Base-by-base conservation (phyloP, 2,797 vertebrate species). In the Paratrypauchen microcephalus region DNA sequence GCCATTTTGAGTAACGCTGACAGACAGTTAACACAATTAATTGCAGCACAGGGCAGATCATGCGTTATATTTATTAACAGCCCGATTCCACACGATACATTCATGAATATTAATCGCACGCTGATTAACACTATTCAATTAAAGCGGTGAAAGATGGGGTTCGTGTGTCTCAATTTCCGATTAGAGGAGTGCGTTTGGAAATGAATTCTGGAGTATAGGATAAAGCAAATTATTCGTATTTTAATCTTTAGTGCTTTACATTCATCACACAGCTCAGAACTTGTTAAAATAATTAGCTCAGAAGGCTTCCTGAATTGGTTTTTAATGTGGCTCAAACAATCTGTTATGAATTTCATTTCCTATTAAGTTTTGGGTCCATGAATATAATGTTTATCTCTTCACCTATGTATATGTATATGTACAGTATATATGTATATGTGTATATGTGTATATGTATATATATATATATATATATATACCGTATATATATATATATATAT, bases 1-100 rank as follows among this genome's bases (percentile, higher is more conserved):
- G 79, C 74, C 81, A 80, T 86, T 85, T 87, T 83, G 66, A 78
- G 73, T 76, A 72, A 81, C 66, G 73, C 83, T 79, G 80, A 81
- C 78, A 84, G 82, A 75, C 78, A 26, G 75, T 82, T 80, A 74
- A 74, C 70, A 79, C 72, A 83, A 79, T 84, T 84, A 82, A 63
- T 50, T 69, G 77, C 77, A 67, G 71, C 68, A 68, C 32, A 13
- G 48, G 73, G 78, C 81, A 74, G 71, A 82, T 82, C 74, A 70
- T 70, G 52, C 48, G 52, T 30, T 85, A 73, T 21, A 74, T 81
- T 47, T 78, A 78, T 78, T 73, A 82, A 65, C 72, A 16, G 76
- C 8, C 65, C 77, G 74, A 73, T 83, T 84, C 39, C 66, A 81
- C 68, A 82, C 80, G 71, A 80, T 62, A 73, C 57, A 15, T 47